phyloP scores from a whole-genome alignment of 53 echinoderm and acorn worm species.

The Patiria pectinifera region DNA sequence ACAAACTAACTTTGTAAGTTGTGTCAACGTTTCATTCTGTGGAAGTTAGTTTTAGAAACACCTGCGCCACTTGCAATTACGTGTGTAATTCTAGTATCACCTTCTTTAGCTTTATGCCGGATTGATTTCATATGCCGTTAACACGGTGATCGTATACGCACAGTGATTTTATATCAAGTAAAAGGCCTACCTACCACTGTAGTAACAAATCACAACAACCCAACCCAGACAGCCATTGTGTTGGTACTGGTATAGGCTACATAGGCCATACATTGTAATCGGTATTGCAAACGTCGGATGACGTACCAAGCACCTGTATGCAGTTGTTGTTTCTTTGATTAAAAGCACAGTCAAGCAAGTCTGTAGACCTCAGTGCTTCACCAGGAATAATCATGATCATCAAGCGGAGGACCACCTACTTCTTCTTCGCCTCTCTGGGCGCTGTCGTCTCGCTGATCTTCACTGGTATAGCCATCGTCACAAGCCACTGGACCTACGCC shows the following conservation, averaged over 20 bases:
- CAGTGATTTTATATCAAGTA: not conserved
- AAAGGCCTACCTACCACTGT: no score
- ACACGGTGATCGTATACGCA: not conserved
- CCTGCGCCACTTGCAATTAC: no score
- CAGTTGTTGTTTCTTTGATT: no score
- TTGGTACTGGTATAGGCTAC: not conserved
- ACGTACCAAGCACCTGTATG: no score
- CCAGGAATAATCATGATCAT: conserved; percentile 61
- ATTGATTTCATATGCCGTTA: not conserved
- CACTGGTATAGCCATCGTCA: conserved; percentile 68
- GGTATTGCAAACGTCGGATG: no score
- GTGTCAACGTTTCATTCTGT: no score
- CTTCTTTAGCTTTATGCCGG: no score
- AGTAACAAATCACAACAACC: not conserved
- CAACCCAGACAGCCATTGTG: not conserved
- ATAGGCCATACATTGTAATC: no score
- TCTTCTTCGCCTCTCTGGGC: conserved; percentile 72
- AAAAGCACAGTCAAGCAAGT: not conserved
- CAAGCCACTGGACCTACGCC: conserved; percentile 78
- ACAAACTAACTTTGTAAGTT: no score
- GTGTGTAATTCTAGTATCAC: no score
- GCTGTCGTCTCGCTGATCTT: conserved; percentile 74
- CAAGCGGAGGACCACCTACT: conserved; percentile 83
- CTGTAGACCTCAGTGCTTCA: not conserved
- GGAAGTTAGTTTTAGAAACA: no score